These are phyloP conservation scores for Drosophila borborema DNA, from an alignment of 2,888 invertebrate genomes.

Conservation along the genomic window DNA sequence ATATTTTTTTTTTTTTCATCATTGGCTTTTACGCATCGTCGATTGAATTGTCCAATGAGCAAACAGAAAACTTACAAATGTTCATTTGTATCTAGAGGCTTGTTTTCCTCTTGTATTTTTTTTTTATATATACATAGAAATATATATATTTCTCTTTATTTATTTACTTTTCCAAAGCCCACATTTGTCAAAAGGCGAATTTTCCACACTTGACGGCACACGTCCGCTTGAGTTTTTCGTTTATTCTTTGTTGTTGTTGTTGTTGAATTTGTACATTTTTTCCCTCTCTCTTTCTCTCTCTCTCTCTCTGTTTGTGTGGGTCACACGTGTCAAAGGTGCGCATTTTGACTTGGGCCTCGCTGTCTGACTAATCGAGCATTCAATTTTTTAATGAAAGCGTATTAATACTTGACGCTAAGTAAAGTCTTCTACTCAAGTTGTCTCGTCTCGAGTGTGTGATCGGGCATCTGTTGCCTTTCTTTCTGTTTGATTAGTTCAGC, in stretches of 20 bases:
- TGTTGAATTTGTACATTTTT: constrained; percentile 3
- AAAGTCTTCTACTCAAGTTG: constrained; percentile 39
- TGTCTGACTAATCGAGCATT: constrained; percentile 77
- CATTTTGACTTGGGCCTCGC: constrained; percentile 44
- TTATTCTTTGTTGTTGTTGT: not conserved
- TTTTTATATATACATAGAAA: not conserved
- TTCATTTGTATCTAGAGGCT: constrained; percentile 43
- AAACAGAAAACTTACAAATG: constrained; percentile 71
- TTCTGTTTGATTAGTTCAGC: constrained; percentile 56
- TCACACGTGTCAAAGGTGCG: constrained; percentile 78
- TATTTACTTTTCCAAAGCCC: constrained; percentile 29
- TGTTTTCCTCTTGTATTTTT: constrained; percentile 26
- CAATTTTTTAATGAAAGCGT: constrained; percentile 77
- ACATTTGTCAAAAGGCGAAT: constrained; percentile 80
- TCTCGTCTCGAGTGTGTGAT: constrained; percentile 34
- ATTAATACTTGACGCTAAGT: constrained; percentile 73
- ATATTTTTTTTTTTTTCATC: not conserved
- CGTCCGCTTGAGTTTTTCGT: constrained; percentile 41
- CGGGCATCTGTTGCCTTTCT: constrained; percentile 52
- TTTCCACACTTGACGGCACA: constrained; percentile 80
- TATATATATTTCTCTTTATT: constrained; percentile 13
- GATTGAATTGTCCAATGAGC: constrained; percentile 72
- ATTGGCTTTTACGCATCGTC: constrained; percentile 60
- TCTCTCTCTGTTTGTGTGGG: constrained; percentile 48
- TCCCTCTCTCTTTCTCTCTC: not conserved